These are phyloP conservation scores for Eueides isabella DNA, from an alignment of 1,140 invertebrate species.

Conservation along the genomic window DNA sequence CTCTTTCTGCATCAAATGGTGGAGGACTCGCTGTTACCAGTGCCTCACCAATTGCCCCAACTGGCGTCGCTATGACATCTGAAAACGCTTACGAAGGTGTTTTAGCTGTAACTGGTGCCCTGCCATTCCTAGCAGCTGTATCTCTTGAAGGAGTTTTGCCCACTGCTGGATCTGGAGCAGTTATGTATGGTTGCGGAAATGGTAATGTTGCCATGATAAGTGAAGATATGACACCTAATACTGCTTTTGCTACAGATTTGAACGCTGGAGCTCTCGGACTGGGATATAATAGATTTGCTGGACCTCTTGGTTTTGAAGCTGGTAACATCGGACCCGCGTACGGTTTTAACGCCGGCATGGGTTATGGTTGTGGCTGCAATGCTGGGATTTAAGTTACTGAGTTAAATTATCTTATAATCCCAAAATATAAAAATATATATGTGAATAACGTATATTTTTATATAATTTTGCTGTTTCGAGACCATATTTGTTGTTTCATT, in stretches of 20 bases:
- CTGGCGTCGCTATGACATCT: conserved; percentile 22
- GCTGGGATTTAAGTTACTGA: background rate
- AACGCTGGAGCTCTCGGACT: conserved; percentile 4
- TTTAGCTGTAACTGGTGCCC: conserved; percentile 31
- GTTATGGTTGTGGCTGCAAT: background rate
- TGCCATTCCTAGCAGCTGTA: conserved; percentile 20
- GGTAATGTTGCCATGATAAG: conserved; percentile 35
- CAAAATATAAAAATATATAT: background rate
- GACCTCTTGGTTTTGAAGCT: conserved; percentile 14
- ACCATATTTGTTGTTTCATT: background rate
- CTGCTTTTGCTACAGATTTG: background rate
- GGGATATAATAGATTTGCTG: conserved; percentile 16
- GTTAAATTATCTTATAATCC: background rate
- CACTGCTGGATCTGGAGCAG: conserved; percentile 41
- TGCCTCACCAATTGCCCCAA: conserved; percentile 41
- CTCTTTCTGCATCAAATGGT: conserved; percentile 31
- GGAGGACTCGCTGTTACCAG: conserved; percentile 38
- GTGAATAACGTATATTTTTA: no score
- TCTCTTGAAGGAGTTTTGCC: conserved; percentile 40
- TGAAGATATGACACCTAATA: conserved; percentile 22
- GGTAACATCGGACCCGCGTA: background rate
- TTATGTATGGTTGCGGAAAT: conserved; percentile 41
- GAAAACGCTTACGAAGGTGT: conserved; percentile 40
- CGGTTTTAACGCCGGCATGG: background rate
- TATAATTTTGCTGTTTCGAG: background rate